Conservation (phyloP, 2,113 vertebrate species). For the Pseudorhombus dupliciocellatus region DNA sequence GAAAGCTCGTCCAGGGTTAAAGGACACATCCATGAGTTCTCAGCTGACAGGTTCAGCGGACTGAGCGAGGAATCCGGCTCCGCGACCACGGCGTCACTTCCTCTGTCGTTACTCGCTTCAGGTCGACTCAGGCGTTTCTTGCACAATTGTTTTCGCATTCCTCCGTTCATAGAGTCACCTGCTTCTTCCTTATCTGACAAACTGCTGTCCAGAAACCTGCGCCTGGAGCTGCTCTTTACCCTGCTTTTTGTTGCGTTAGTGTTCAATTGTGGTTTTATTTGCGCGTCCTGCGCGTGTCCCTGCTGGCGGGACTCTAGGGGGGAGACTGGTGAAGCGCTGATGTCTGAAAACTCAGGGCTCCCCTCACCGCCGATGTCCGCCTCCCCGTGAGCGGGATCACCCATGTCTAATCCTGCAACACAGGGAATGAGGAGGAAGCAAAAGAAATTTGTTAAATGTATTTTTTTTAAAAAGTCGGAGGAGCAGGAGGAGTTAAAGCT, state of each 20-base stretch:
- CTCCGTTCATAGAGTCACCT: conserved; percentile 23
- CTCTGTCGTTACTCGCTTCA: conserved; percentile 3
- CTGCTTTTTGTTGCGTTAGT: conserved; percentile 62
- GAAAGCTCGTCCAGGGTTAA: conserved; percentile 69
- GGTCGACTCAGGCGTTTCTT: conserved; percentile 5
- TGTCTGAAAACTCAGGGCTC: conserved; percentile 27
- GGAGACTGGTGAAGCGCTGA: conserved; percentile 13
- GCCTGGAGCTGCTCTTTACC: conserved; percentile 67
- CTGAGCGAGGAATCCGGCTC: conserved; percentile 35
- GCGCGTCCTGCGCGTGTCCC: conserved; percentile 19
- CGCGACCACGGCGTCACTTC: conserved; percentile 9
- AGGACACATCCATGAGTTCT: conserved; percentile 76
- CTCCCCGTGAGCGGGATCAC: conserved; percentile 34
- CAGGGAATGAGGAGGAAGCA: conserved; percentile 40
- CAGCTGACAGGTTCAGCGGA: conserved; percentile 18
- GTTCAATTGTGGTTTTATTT: conserved; percentile 18
- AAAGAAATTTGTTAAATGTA: too few relatives aligned
- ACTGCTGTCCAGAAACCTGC: conserved; percentile 61
- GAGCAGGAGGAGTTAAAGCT: conserved; percentile 6
- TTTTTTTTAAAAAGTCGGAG: too few relatives aligned
- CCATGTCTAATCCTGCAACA: conserved; percentile 73
- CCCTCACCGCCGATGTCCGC: conserved; percentile 44
- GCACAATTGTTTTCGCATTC: conserved; percentile 1
- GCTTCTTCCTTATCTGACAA: conserved; percentile 62
- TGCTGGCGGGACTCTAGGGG: conserved; percentile 10